Evolutionary conservation across 37 sponge, comb jelly and placozoan genomes (phyloP), one percentile per base, ranked within the genome.

Genomic region (Sycon ciliatum): DNA sequence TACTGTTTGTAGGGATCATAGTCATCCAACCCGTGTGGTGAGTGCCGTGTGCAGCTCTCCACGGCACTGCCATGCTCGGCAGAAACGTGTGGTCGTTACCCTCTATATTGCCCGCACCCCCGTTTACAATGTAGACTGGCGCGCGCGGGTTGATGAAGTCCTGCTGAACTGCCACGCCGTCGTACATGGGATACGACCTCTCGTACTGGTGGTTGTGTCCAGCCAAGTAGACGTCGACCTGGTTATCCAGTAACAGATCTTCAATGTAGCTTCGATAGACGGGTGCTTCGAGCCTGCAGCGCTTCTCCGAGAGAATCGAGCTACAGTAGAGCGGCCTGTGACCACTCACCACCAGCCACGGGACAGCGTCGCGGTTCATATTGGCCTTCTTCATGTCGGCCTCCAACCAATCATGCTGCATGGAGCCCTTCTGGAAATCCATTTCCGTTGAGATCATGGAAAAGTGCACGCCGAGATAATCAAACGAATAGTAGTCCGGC

Each of bases 281-380:
- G n/a, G n/a, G n/a, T n/a, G n/a, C n/a, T n/a, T n/a, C n/a, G n/a
- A n/a, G n/a, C n/a, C n/a, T n/a, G n/a, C n/a, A n/a, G n/a, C n/a
- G n/a, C n/a, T n/a, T n/a, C n/a, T n/a, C n/a, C n/a, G n/a, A n/a
- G n/a, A n/a, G n/a, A n/a, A n/a, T n/a, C n/a, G n/a, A n/a, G 32
- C 73, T 76, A 30, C 69, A 39, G 56, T 82, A 87, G 73, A 87
- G 71, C 1, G 87, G 77, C 29, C 87, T 26, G 56, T 87, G 87
- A 2, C 69, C 76, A 20, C 53, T 72, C 0, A 78, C 57, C 11
- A 87, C 56, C 9, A 87, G 56, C 82, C 82, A 87, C 9, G 87
- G 87, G 7, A 77, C 75, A 18, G 9, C 34, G 6, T 33, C 33
- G 20, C 80, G 64, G 9, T 11, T 22, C 16, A 11, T 22, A 62